Evolutionary conservation across 2,113 vertebrate genomes (phyloP).

Genomic region (Origma solitaria): DNA sequence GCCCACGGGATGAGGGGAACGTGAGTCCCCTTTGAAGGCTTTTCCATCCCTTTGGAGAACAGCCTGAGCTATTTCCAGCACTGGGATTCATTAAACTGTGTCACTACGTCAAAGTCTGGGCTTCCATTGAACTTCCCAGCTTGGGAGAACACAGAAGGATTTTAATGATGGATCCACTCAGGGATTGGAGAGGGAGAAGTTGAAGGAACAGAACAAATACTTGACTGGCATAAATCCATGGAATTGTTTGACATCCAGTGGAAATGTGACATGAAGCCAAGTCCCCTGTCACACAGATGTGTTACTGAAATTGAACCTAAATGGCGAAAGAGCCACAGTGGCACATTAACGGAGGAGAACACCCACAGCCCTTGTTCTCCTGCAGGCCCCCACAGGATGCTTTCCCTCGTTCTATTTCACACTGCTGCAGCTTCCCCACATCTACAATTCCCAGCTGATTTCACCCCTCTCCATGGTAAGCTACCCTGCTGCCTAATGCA

Average conservation of each 20-base stretch:
- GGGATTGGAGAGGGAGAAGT: neutral
- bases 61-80: neutral
- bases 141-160: neutral
- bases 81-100: conserved; percentile 2
- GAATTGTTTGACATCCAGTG: neutral
- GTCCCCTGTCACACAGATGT: neutral
- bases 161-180: neutral
- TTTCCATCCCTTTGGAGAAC: neutral
- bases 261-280: neutral
- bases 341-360: neutral
- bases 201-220: neutral
- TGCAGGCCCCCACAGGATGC: neutral
- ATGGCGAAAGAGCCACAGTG: neutral
- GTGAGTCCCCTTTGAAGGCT: neutral
- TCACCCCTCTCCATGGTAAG: neutral
- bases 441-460: neutral
- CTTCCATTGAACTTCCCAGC: neutral
- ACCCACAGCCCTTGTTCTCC: neutral
- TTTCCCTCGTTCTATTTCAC: neutral
- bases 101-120: neutral
- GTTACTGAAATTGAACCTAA: neutral
- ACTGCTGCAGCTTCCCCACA: neutral
- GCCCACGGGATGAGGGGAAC: neutral
- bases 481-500: neutral
- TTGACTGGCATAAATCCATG: conserved; percentile 6